Percentiles rank a stretch among this genome's conserved stretches.
These are phyloP conservation scores for Himalopsyche japonica DNA, from an alignment of 2,888 invertebrate species.

Conservation along the genomic window DNA sequence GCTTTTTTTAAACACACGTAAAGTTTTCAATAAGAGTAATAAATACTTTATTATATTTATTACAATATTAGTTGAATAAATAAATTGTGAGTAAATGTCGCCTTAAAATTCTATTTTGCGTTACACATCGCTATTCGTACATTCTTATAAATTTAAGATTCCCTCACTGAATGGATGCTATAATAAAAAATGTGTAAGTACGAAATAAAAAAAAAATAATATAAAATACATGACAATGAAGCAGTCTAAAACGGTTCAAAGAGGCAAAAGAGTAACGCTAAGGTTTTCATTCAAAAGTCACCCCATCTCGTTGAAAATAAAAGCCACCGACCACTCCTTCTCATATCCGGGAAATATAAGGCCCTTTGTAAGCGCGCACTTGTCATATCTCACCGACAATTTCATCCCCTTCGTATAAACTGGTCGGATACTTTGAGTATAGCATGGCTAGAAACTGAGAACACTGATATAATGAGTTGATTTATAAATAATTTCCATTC, in stretches of 20 bases:
- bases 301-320: not conserved
- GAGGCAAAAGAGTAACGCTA: not conserved
- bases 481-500: no score
- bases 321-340: not conserved
- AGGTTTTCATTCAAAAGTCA: not conserved
- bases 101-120: no score
- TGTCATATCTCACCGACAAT: conserved; percentile 18
- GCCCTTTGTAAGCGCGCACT: conserved; percentile 15
- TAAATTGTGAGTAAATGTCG: no score
- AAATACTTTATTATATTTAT: no score
- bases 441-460: not conserved
- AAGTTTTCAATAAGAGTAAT: no score
- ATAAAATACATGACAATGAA: not conserved
- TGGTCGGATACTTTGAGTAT: not conserved
- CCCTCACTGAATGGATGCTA: not conserved
- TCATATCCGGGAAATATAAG: conserved; percentile 16
- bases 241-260: not conserved
- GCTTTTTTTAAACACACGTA: no score
- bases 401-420: conserved; percentile 13
- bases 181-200: not conserved
- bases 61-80: no score
- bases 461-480: no score
- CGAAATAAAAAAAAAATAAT: not conserved
- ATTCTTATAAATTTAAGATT: no score
- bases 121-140: no score